phyloP scores from a whole-genome alignment of 2,888 invertebrate species.

The Cerceris rybyensis region DNA sequence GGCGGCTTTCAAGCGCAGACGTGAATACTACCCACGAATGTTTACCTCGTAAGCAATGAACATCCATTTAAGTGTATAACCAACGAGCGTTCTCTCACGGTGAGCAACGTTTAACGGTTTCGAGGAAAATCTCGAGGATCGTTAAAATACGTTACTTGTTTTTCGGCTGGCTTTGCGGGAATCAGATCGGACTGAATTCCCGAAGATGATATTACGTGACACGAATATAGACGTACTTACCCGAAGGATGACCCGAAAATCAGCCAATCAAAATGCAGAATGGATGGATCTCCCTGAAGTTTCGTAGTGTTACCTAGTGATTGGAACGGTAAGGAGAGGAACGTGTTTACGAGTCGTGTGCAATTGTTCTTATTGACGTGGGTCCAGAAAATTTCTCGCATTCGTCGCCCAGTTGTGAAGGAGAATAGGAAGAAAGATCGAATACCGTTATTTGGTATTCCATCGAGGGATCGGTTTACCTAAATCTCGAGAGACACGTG shows the following conservation, averaged over 20 bases:
- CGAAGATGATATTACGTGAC: too few relatives aligned
- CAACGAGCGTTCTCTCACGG: neutral
- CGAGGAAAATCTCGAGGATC: neutral
- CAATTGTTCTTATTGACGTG: conserved; percentile 1
- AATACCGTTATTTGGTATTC: conserved; percentile 45
- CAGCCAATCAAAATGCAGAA: too few relatives aligned
- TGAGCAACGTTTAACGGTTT: neutral
- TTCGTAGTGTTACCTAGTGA: neutral
- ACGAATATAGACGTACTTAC: too few relatives aligned
- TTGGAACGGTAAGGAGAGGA: neutral
- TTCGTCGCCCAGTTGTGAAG: conserved; percentile 42
- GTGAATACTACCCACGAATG: neutral
- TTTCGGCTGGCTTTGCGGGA: too few relatives aligned
- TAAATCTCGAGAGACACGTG: conserved; percentile 49
- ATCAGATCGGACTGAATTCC: too few relatives aligned
- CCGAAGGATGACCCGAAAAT: too few relatives aligned
- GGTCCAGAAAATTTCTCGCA: conserved; percentile 7
- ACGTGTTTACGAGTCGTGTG: neutral
- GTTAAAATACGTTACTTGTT: too few relatives aligned
- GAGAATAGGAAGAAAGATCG: conserved; percentile 46
- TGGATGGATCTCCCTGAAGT: too few relatives aligned
- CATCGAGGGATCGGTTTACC: conserved; percentile 42
- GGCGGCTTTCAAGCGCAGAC: neutral
- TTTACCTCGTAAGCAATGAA: neutral
- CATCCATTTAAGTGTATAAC: neutral